phyloP scores from a whole-genome alignment of 2,888 invertebrate species.

The Unio delphinus region DNA sequence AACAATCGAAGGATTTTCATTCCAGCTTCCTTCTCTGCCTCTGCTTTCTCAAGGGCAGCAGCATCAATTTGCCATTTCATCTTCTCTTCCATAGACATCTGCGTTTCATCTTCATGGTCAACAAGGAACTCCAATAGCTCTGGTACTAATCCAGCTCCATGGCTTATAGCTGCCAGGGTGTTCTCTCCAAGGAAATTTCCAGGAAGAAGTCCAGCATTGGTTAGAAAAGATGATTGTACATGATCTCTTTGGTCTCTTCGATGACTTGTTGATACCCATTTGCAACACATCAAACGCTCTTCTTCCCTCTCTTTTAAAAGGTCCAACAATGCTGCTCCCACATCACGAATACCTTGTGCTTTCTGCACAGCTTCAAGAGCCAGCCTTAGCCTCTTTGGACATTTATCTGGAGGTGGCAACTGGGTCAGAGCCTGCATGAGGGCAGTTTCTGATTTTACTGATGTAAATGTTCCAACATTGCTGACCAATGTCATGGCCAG shows the following conservation, averaged over 20 bases:
- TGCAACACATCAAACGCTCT: constrained; percentile 27
- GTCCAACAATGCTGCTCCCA: constrained; percentile 16
- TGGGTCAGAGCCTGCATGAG: constrained; percentile 27
- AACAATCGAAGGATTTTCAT: background rate
- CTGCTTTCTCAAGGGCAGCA: too few species aligned
- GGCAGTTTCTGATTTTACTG: constrained; percentile 18
- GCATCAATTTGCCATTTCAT: constrained; percentile 1
- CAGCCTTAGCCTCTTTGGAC: constrained; percentile 26
- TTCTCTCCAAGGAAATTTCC: constrained; percentile 1
- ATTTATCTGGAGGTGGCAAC: constrained; percentile 14
- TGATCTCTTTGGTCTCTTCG: constrained; percentile 3
- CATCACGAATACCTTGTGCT: constrained; percentile 26
- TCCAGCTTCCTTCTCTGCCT: too few species aligned
- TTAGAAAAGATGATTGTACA: constrained; percentile 6
- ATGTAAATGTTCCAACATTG: constrained; percentile 40
- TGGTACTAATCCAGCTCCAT: background rate
- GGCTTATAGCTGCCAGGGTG: background rate
- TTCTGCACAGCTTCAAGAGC: constrained; percentile 21
- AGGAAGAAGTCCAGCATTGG: constrained; percentile 9
- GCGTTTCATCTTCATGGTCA: background rate
- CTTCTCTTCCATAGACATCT: background rate
- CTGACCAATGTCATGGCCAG: constrained; percentile 38
- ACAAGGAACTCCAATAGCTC: too few species aligned
- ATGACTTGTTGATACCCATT: constrained; percentile 16
- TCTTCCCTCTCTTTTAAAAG: constrained; percentile 27